Base-by-base conservation (phyloP, 2,888 invertebrate genomes). In the Ornithoptera priamus region DNA sequence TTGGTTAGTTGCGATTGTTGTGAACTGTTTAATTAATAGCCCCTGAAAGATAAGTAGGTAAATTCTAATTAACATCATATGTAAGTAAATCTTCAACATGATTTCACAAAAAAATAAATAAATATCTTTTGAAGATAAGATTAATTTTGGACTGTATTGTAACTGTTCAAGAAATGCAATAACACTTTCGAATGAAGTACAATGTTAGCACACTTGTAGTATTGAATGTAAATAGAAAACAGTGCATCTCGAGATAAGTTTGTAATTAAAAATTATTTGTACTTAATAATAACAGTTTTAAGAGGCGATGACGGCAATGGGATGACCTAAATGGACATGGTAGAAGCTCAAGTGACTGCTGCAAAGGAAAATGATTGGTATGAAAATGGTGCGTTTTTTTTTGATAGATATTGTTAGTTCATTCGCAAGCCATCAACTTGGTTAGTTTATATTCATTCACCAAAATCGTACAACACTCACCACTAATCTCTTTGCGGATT, bases 391-490 rank as follows among this genome's bases (percentile, higher is more conserved):
- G 61, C 62, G 59, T 65, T 65, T 3, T 39, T 10, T 10, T 39
- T 7, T 57, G 65, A 63, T 66, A 73, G 69, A 63, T 67, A 57
- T 75, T 74, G 80, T 83, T 81, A 82, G 81, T 81, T 75, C 67
- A 79, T 78, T 79, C 79, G 80, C 80, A 84, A 83, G 83, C 83
- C 53, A 70, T 67, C 58, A 69, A 50, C 69, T 81, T 75, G n/a
- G 87, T 90, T 91, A 91, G 89, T 90, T 81, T 86, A 77, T 78
- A 81, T 78, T 81, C 78, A 80, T 81, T 85, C 85, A 85, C 88
- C 89, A 90, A 87, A 90, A 89, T 88, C 87, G 81, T 85, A 87
- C 88, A 88, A 89, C 88, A 92, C 92, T 92, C 92, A 92, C 92
- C 92, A 90, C 92, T 90, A 88, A 90, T 82, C 79, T 86, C 87